phyloP scores from a whole-genome alignment of 92 coral and sea anemone genomes.

The Meandrina meandrites region DNA sequence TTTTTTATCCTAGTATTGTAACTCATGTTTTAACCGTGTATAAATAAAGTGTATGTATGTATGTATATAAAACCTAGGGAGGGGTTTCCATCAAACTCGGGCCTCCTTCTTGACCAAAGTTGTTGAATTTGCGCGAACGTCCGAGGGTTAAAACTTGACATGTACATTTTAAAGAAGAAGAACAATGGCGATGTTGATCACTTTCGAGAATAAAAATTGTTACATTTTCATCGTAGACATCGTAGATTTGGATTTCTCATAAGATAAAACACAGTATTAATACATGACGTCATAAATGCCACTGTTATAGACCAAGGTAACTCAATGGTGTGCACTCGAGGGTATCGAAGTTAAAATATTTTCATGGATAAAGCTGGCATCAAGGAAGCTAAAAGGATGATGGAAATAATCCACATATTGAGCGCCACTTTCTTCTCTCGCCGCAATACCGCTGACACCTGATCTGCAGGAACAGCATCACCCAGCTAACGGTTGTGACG shows the following conservation, averaged over 20 bases:
- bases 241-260: background rate
- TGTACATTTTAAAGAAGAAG: too few species aligned
- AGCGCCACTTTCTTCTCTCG: slow-evolving; percentile 16
- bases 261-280: background rate
- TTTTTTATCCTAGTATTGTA: too few species aligned
- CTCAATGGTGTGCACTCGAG: background rate
- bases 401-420: background rate
- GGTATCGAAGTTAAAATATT: background rate
- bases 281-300: background rate
- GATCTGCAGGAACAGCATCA: background rate
- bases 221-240: background rate
- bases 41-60: too few species aligned
- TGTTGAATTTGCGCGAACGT: too few species aligned
- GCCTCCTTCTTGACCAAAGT: too few species aligned
- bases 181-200: too few species aligned
- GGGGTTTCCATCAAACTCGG: too few species aligned
- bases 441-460: background rate
- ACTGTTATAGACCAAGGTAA: slow-evolving; percentile 1
- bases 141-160: too few species aligned
- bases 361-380: background rate
- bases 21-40: too few species aligned
- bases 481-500: slow-evolving; percentile 1
- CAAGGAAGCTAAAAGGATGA: background rate
- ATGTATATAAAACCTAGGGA: too few species aligned
- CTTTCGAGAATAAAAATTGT: too few species aligned